These are phyloP conservation scores for Stigmatopora nigra DNA, from an alignment of 2,113 vertebrate genomes.

Conservation along the genomic window DNA sequence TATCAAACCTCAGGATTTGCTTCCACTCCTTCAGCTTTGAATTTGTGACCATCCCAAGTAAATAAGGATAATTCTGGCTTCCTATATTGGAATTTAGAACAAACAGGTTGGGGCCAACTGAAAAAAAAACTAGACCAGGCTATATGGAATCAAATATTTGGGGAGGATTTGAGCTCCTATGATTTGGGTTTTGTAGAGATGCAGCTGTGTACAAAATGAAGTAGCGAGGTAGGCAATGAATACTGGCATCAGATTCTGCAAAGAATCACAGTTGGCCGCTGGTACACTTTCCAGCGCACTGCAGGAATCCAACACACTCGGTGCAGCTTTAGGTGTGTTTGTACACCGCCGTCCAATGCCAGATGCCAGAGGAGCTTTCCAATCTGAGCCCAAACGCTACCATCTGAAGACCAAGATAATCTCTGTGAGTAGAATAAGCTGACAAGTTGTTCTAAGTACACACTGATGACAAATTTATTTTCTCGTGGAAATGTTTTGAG, in stretches of 20 bases:
- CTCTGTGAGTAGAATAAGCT: background rate
- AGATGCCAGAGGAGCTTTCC: slow-evolving; percentile 24
- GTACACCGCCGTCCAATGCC: background rate
- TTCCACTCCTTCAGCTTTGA: background rate
- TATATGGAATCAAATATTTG: slow-evolving; percentile 1
- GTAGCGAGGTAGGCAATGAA: slow-evolving; percentile 16
- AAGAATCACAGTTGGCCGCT: slow-evolving; percentile 20
- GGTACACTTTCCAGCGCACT: slow-evolving; percentile 10
- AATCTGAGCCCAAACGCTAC: slow-evolving; percentile 8
- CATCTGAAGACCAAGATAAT: slow-evolving; percentile 1
- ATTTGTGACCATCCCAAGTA: background rate
- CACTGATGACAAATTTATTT: too few relatives aligned
- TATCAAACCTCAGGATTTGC: slow-evolving; percentile 2
- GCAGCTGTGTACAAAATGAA: slow-evolving; percentile 12
- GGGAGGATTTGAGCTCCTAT: background rate
- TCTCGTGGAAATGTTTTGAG: background rate
- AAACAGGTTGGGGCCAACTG: slow-evolving; percentile 1
- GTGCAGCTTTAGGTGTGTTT: slow-evolving; percentile 30
- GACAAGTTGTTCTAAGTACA: background rate
- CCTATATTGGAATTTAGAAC: background rate
- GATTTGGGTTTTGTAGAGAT: background rate
- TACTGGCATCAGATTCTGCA: slow-evolving; percentile 8
- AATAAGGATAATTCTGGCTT: background rate
- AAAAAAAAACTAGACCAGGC: background rate
- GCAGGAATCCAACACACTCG: slow-evolving; percentile 2